Base-by-base conservation (phyloP, 2,797 vertebrate species). In the Epinephelus coioides region DNA sequence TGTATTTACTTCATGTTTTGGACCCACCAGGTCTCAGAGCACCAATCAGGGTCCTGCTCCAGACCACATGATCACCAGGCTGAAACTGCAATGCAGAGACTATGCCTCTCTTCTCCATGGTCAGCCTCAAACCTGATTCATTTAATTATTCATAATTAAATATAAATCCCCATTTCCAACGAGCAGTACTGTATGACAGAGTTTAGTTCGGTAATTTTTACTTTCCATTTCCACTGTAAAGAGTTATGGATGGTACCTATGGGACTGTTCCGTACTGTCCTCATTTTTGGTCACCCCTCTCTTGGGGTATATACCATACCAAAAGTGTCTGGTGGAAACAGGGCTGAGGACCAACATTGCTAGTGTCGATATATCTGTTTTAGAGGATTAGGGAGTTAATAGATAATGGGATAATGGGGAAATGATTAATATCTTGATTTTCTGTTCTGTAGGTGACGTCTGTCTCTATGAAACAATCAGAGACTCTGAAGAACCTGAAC, bases 1-100 rank as follows among this genome's bases (percentile, higher is more conserved):
- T 54, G 15, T 25, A 47, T 54, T 54, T 2, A 54, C 17, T 21
- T 3, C 7, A 6, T 75, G 9, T 47, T 59, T 30, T 40, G 13
- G 43, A 4, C 14, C 34, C 23, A 62, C 19, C 54, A 63, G 79
- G 55, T 18, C 55, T 43, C 19, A 69, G 25, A 15, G 46, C 14
- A 61, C 55, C 55, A 57, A 70, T 60, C 78, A 67, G 27, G 3
- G 19, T 13, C 57, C 53, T 18, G 53, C 46, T 69, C 18, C 38
- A 54, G 54, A 79, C 12, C 4, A 67, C 51, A 23, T 57, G 23
- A 62, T 5, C 55, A 56, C 46, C 68, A 54, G 49, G 59, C 14
- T 25, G 54, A 56, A 30, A 2, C 10, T 77, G n/a, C 54, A 40
- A 30, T 2, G 3, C 17, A 13, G 7, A 17, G 8, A 8, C 9